Evolutionary conservation across 2,888 invertebrate species (phyloP).

Genomic region (Neocrepidodera transversa): DNA sequence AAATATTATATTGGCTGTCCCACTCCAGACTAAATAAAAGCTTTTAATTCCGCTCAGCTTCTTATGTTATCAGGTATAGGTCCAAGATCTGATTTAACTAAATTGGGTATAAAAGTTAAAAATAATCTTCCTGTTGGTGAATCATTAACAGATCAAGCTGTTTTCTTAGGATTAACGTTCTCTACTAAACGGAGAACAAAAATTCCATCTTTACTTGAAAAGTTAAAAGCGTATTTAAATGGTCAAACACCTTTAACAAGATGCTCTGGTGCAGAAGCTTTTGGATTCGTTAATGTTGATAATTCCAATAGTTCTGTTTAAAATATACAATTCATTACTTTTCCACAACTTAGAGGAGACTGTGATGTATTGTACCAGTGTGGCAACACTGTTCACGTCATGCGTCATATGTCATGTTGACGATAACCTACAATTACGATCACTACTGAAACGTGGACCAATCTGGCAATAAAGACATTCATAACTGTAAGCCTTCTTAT

Average conservation of each 20-base stretch:
- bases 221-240: background rate
- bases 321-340: constrained; percentile 42
- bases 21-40: too few species aligned
- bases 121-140: constrained; percentile 75
- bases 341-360: constrained; percentile 61
- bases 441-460: too few species aligned
- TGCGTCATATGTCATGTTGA: too few species aligned
- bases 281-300: constrained; percentile 26
- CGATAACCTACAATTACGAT: too few species aligned
- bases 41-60: constrained; percentile 84
- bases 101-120: constrained; percentile 68
- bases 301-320: constrained; percentile 34
- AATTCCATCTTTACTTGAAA: background rate
- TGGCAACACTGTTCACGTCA: too few species aligned
- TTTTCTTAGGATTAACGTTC: constrained; percentile 10
- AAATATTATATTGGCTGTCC: too few species aligned
- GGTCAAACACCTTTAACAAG: constrained; percentile 15
- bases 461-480: too few species aligned
- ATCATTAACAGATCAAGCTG: constrained; percentile 78
- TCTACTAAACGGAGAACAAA: background rate
- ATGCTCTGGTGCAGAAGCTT: constrained; percentile 4
- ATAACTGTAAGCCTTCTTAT: too few species aligned
- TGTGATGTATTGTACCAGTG: too few species aligned
- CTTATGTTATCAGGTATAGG: constrained; percentile 87
- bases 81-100: constrained; percentile 67